Base-by-base conservation (phyloP, 1,140 invertebrate genomes). In the Battus philenor region DNA sequence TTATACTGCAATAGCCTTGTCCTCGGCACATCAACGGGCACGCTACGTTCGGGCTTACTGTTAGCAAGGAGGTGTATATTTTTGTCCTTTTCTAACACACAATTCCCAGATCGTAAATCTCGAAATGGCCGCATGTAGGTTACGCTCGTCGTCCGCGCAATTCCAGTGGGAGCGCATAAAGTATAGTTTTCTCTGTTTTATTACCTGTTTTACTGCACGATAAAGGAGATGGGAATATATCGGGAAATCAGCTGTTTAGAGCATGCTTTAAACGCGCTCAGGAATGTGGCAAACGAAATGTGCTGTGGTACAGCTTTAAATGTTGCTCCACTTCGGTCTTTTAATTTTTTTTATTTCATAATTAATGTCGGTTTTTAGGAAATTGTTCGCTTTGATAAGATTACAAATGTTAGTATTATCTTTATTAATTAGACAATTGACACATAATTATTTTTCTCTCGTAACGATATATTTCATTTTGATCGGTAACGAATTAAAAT, bases 51-150 rank as follows among this genome's bases (percentile, higher is more conserved):
- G 61, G 71, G 60, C 72, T 76, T 52, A 70, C 62, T 66, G 70
- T 67, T 73, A 68, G 73, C 67, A 68, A 71, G 71, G 76, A 76
- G 71, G 70, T 62, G 67, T 75, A 73, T 84, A 68, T 79, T 76
- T 79, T 75, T 65, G 67, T 87, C 84, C 71, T 80, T 68, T 54
- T 87, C 86, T 65, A 76, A 78, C 86, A 71, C 79, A 72, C 83
- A 87, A 85, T 87, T 87, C 86, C 86, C 86, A 87, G 86, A 75
- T 87, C 84, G 84, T 87, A 87, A 87, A 87, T 87, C 80, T 80
- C 66, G 86, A 87, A 87, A 87, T 86, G 84, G 86, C 86, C 84
- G 86, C 84, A 85, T 85, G 83, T 86, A 84, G 82, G 75, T 82
- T 84, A 82, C 78, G 83, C 76, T 83, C 75, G 73, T 69, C 68